These are phyloP conservation scores for Peromyscus polionotus DNA, from an alignment of 2,113 vertebrate species.

Conservation along the genomic window DNA sequence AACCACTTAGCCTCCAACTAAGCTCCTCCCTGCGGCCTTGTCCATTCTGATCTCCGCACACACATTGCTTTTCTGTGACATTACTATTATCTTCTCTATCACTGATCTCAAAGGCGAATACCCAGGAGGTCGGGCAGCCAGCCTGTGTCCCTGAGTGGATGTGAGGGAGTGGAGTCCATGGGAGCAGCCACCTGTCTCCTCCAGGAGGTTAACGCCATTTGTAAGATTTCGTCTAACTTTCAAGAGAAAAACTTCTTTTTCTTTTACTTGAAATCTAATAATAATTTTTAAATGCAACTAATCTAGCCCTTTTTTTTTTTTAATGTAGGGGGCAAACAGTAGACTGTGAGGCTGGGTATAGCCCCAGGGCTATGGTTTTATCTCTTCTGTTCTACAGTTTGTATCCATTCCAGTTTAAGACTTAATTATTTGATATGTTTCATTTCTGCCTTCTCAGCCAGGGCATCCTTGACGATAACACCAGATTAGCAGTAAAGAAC, in stretches of 20 bases:
- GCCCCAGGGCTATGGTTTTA: background rate
- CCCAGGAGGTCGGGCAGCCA: background rate
- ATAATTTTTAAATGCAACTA: conserved; percentile 4
- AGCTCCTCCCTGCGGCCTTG: background rate
- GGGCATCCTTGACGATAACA: background rate
- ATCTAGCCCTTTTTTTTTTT: background rate
- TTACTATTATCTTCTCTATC: background rate
- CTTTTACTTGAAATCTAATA: conserved; percentile 6
- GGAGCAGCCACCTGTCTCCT: background rate
- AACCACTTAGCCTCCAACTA: background rate
- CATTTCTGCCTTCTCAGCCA: conserved; percentile 42
- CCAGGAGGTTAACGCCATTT: background rate
- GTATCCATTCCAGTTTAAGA: background rate
- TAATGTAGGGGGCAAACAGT: background rate
- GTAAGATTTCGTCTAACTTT: background rate
- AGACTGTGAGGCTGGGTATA: background rate
- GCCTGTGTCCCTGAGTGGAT: background rate
- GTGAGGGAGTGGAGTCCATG: background rate
- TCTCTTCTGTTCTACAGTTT: background rate
- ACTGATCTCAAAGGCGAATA: background rate
- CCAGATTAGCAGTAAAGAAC: background rate
- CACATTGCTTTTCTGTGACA: background rate
- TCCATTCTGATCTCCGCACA: background rate
- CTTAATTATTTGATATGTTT: background rate
- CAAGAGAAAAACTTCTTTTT: background rate